These are phyloP conservation scores for Semnornis frantzii DNA, from an alignment of 2,113 vertebrate genomes.

Conservation along the genomic window DNA sequence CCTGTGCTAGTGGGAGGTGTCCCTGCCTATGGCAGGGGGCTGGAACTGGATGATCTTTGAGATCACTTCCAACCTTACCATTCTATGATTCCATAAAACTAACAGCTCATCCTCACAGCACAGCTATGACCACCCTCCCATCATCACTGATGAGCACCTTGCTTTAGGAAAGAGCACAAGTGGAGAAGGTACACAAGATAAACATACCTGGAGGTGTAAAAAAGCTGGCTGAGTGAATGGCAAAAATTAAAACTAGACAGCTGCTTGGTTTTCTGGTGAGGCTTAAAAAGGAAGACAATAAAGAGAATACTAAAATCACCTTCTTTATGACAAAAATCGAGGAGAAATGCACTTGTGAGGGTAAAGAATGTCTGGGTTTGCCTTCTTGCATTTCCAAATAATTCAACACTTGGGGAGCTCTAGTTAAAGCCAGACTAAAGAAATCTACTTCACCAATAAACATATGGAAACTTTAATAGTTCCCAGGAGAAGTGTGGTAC, in stretches of 20 bases:
- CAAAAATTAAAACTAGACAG: not conserved
- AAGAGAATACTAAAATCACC: not conserved
- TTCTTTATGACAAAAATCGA: not conserved
- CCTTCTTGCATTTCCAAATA: too few relatives aligned
- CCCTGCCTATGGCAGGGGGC: too few relatives aligned
- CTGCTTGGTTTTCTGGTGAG: rapidly evolving
- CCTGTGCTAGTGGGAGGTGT: too few relatives aligned
- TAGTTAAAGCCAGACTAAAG: too few relatives aligned
- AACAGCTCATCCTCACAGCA: not conserved
- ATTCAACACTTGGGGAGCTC: too few relatives aligned
- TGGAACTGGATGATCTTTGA: too few relatives aligned
- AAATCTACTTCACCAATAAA: too few relatives aligned
- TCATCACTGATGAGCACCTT: not conserved
- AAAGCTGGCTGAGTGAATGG: not conserved
- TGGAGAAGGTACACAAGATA: not conserved
- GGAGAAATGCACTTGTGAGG: not conserved
- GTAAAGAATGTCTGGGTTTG: too few relatives aligned
- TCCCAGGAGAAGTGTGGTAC: too few relatives aligned
- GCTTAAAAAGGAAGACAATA: not conserved
- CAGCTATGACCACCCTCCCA: not conserved
- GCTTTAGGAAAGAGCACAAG: not conserved
- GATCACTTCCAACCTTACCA: too few relatives aligned
- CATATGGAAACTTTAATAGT: too few relatives aligned
- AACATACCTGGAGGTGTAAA: not conserved
- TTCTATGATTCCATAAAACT: too few relatives aligned